A percentile compares a stretch with the other conserved stretches of the same genome.
Evolutionary conservation across 2,797 vertebrate species (phyloP).

Genomic region (Danionella dracula): DNA sequence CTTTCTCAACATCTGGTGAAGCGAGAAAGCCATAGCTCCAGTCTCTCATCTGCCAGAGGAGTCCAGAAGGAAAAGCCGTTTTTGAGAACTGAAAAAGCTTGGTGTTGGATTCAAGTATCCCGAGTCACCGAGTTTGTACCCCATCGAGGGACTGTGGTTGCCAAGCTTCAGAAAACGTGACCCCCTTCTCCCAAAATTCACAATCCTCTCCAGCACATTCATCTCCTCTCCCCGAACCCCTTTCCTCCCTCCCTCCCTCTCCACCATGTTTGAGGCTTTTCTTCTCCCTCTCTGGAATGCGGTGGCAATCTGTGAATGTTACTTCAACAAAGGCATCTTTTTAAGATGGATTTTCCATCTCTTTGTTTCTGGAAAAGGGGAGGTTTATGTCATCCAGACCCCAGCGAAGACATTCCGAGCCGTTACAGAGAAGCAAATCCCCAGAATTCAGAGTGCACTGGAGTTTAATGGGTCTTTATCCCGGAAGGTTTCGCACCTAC

Average conservation of each 20-base stretch:
- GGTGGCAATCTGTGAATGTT: slow-evolving; percentile 43
- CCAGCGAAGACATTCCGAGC: neutral
- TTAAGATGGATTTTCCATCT: slow-evolving; percentile 37
- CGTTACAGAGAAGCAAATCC: neutral
- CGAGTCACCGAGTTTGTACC: too few relatives aligned
- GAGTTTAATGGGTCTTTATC: neutral
- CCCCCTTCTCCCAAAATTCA: slow-evolving; percentile 19
- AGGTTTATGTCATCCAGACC: slow-evolving; percentile 23
- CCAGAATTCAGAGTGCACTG: neutral
- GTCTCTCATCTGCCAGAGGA: neutral
- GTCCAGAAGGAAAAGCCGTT: too few relatives aligned
- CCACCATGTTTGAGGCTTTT: slow-evolving; percentile 34
- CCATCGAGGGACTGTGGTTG: slow-evolving; percentile 3
- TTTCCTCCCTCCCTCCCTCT: neutral
- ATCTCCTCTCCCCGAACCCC: neutral
- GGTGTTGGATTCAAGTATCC: too few relatives aligned
- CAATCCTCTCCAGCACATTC: slow-evolving; percentile 20
- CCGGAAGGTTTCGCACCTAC: neutral
- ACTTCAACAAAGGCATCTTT: slow-evolving; percentile 52
- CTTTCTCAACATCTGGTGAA: slow-evolving; percentile 40
- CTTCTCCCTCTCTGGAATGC: slow-evolving; percentile 41
- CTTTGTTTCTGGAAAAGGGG: slow-evolving; percentile 22
- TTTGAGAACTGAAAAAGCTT: too few relatives aligned
- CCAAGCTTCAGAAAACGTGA: slow-evolving; percentile 9
- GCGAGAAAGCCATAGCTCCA: neutral